phyloP scores from a whole-genome alignment of 2,888 invertebrate species.

The Mermis nigrescens region DNA sequence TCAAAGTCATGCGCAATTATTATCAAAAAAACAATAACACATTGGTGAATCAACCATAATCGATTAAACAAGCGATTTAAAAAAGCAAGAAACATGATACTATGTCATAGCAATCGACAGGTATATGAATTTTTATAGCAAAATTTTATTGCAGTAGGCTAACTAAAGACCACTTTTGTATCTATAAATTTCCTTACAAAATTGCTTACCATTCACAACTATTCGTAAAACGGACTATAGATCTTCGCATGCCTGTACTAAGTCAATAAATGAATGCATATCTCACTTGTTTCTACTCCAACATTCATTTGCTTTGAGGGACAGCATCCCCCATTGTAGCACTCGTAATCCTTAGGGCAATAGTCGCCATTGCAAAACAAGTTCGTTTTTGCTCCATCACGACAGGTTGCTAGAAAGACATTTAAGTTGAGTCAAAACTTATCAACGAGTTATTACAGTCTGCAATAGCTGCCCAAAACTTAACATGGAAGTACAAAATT shows the following conservation, averaged over 20 bases:
- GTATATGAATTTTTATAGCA: too few relatives aligned
- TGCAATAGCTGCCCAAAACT: not conserved
- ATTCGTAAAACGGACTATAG: not conserved
- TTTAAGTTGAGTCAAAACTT: not conserved
- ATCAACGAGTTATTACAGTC: not conserved
- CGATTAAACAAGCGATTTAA: too few relatives aligned
- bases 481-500: too few relatives aligned
- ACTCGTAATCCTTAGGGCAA: not conserved
- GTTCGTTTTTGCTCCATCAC: not conserved
- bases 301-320: not conserved
- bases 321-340: slow-evolving; percentile 1
- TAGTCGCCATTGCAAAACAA: not conserved
- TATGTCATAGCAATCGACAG: too few relatives aligned
- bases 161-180: too few relatives aligned
- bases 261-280: too few relatives aligned
- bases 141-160: too few relatives aligned
- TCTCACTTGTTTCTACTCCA: not conserved
- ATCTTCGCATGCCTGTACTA: too few relatives aligned
- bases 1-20: too few relatives aligned
- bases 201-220: not conserved
- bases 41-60: too few relatives aligned
- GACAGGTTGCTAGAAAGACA: not conserved
- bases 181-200: not conserved
- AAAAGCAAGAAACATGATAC: too few relatives aligned
- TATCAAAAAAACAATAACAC: too few relatives aligned